Conservation (phyloP, 2,797 vertebrate species). For the Aldrovandia affinis region DNA sequence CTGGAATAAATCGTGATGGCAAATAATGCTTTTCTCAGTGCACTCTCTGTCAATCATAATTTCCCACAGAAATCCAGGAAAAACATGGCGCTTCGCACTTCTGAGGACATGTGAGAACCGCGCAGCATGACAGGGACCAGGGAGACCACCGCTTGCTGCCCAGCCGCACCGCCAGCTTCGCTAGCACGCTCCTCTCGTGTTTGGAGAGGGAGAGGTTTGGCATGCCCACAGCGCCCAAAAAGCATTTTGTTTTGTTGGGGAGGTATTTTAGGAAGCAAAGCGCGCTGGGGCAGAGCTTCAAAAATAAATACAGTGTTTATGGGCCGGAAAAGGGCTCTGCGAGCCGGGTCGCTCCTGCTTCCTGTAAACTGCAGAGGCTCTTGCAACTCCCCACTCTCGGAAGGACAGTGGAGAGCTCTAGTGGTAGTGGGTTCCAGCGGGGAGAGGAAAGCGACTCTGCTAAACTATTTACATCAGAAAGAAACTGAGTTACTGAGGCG, state of each 20-base stretch:
- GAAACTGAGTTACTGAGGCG: background rate
- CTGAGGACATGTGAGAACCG: background rate
- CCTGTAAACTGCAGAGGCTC: conserved; percentile 17
- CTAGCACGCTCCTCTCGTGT: background rate
- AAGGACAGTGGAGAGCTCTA: background rate
- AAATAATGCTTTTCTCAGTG: background rate
- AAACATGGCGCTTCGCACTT: background rate
- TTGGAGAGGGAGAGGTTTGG: background rate
- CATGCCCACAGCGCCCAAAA: background rate
- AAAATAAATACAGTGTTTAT: conserved; percentile 32
- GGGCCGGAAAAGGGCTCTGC: conserved; percentile 17
- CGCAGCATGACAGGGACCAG: background rate
- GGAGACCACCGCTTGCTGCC: background rate
- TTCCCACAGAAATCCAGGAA: background rate
- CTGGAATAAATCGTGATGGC: background rate
- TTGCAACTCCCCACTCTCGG: background rate
- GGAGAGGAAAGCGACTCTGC: background rate
- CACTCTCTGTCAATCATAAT: background rate
- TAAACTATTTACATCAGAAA: background rate
- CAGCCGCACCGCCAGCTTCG: background rate
- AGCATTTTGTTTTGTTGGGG: background rate
- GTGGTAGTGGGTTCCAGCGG: background rate
- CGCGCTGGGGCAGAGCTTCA: conserved; percentile 14
- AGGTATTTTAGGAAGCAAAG: conserved; percentile 28
- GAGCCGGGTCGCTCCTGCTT: background rate